Conservation (phyloP, 2,797 vertebrate species). For the Cynopterus sphinx region DNA sequence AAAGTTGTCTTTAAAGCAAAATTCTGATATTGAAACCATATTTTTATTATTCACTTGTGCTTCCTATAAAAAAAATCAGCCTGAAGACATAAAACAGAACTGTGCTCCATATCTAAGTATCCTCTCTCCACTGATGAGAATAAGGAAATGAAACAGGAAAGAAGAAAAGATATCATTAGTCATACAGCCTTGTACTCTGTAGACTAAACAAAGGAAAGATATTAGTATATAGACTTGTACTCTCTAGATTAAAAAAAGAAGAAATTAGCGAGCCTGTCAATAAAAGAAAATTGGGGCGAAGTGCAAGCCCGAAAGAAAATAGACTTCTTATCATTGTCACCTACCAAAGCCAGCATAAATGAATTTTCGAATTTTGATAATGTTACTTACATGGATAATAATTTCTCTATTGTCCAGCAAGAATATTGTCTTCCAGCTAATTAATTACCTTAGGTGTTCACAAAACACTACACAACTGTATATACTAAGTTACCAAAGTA, state of each 20-base stretch:
- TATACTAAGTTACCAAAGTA: background rate
- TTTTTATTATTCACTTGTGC: constrained; percentile 58
- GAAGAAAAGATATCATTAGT: background rate
- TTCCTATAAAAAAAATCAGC: constrained; percentile 14
- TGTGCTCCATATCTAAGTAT: background rate
- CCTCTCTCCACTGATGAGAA: background rate
- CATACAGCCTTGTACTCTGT: background rate
- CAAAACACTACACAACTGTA: background rate
- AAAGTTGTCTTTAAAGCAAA: constrained; percentile 66
- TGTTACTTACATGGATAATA: background rate
- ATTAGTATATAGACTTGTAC: background rate
- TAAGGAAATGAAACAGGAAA: constrained; percentile 46
- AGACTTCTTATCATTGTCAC: background rate
- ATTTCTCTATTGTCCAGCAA: background rate
- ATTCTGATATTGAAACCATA: constrained; percentile 52
- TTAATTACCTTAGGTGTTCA: background rate
- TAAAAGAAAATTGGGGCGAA: background rate
- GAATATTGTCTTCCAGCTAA: background rate
- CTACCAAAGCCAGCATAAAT: background rate
- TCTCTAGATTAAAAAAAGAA: constrained; percentile 36
- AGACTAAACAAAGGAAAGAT: background rate
- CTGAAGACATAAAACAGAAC: background rate
- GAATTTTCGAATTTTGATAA: background rate
- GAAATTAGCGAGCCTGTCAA: constrained; percentile 9
- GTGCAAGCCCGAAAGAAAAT: background rate